Evolutionary conservation across 2,797 vertebrate genomes (phyloP), one percentile per base, ranked within the genome.

Genomic region (Spinibarbus caldwelli): DNA sequence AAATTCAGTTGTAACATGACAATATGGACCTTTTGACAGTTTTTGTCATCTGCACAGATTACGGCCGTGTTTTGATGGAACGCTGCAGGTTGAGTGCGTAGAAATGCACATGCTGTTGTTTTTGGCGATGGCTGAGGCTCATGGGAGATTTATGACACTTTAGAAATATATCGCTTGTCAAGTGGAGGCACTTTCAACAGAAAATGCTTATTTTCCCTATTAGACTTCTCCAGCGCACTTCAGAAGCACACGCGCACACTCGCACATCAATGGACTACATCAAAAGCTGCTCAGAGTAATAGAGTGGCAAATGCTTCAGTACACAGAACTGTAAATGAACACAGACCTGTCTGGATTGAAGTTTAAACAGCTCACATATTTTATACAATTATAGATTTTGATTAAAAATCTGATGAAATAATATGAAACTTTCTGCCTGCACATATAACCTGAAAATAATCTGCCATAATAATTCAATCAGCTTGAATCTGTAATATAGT

Each of bases 151-250:
- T 90, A 89, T 86, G 88, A 87, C 59, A 86, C 84, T 85, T 86
- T 80, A 85, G 88, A 90, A 88, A 82, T 88, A 89, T 87, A 80
- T 82, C 87, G 79, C 89, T 83, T 89, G 87, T 87, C 87, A 88
- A 88, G 82, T 73, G 87, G 86, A 87, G 66, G 77, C 73, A 57
- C 86, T 90, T 90, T 87, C 86, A 91, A 91, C 90, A 78, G 73
- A 87, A 90, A 86, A 72, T 82, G 76, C 84, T 89, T 88, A 88
- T 92, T 90, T 89, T 86, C 80, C 85, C 85, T 85, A 84, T 84
- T 79, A 82, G 71, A 75, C 75, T 64, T 78, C 75, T 84, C 73
- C 82, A 17, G 82, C 2, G n/a, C 78, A 85, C 70, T 81, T 82
- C 72, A 86, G 47, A 83, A 45, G 59, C 78, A 47, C 72, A 2